phyloP scores from a whole-genome alignment of 2,113 vertebrate genomes.

The Charina bottae region DNA sequence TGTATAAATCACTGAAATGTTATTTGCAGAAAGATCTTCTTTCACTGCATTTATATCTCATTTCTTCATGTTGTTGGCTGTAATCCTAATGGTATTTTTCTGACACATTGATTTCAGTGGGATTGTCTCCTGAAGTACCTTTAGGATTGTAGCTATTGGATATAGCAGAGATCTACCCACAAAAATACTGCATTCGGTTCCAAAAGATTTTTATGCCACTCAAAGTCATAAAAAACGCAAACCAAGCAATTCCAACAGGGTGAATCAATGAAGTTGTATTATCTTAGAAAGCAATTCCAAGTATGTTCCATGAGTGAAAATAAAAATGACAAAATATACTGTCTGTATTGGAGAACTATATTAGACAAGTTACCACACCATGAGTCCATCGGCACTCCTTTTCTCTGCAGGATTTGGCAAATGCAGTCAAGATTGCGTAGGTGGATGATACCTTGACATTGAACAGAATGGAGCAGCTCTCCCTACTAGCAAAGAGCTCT shows the following conservation, averaged over 20 bases:
- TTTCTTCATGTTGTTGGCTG: constrained; percentile 25
- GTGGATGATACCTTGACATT: not conserved
- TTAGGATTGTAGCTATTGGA: not conserved
- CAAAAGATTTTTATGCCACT: not conserved
- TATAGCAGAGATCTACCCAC: not conserved
- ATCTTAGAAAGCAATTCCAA: not conserved
- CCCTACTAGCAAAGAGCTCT: not conserved
- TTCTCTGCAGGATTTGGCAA: not conserved
- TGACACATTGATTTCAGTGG: not conserved
- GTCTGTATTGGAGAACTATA: not conserved
- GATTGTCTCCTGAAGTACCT: not conserved
- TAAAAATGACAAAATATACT: not conserved
- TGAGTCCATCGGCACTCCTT: not conserved
- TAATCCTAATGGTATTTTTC: not conserved
- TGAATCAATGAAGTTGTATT: constrained; percentile 1
- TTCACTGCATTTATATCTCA: constrained; percentile 23
- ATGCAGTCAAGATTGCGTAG: not conserved
- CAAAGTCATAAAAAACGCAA: not conserved
- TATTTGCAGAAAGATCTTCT: constrained; percentile 32
- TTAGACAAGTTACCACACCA: not conserved
- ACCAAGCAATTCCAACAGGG: not conserved
- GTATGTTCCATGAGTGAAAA: constrained; percentile 30
- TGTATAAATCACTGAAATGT: constrained; percentile 17
- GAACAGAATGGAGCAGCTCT: not conserved
- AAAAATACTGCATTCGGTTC: not conserved